Evolutionary conservation across 2,113 vertebrate species (phyloP).

Genomic region (Anguilla japonica): DNA sequence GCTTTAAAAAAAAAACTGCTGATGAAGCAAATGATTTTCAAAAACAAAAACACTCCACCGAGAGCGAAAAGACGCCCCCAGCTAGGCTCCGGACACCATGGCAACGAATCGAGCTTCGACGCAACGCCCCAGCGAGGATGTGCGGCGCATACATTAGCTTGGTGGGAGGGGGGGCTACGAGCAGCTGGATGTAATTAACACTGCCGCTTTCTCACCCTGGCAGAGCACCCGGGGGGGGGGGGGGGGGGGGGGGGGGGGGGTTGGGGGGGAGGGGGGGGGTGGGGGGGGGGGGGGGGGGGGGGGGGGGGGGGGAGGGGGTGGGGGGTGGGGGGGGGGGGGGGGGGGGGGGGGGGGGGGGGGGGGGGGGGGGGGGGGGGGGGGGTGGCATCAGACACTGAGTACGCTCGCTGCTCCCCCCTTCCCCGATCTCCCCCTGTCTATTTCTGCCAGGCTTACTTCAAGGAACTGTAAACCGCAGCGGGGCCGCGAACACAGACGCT

Average conservation of each 20-base stretch:
- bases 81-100: neutral
- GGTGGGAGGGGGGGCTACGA: neutral
- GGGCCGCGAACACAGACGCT: neutral
- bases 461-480: neutral
- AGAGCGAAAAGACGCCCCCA: neutral
- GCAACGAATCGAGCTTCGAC: neutral
- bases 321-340: neutral
- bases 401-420: neutral
- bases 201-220: neutral
- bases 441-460: slow-evolving; percentile 38
- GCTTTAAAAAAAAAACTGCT: neutral
- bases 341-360: too few relatives aligned
- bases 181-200: neutral
- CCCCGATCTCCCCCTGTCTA: slow-evolving; percentile 12
- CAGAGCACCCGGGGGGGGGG: neutral
- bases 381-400: neutral
- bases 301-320: neutral
- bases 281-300: neutral
- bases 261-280: too few relatives aligned
- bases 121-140: neutral
- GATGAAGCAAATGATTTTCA: neutral
- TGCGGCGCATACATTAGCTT: neutral
- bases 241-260: too few relatives aligned
- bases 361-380: neutral
- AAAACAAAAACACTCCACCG: neutral